Conservation (phyloP, 2,113 vertebrate genomes). For the Plestiodon gilberti region DNA sequence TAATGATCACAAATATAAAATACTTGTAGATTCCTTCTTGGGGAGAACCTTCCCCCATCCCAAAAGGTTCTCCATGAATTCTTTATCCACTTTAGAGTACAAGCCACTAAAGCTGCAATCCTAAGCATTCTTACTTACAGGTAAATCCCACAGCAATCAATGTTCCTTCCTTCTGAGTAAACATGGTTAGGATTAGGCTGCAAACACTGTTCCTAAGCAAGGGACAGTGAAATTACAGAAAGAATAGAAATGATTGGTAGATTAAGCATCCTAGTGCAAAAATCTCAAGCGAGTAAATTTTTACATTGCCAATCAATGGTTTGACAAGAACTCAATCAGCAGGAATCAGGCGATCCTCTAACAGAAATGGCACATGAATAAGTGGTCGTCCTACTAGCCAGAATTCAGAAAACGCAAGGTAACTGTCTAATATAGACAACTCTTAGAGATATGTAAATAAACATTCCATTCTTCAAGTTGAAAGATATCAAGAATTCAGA, state of each 20-base stretch:
- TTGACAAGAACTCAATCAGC: conserved; percentile 22
- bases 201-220: neutral
- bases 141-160: neutral
- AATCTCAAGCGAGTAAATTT: conserved; percentile 14
- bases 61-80: neutral
- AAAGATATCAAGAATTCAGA: conserved; percentile 31
- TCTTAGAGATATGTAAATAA: conserved; percentile 27
- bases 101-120: neutral
- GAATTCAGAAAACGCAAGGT: neutral
- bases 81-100: neutral
- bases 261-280: neutral
- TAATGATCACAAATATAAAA: neutral
- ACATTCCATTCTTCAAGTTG: conserved; percentile 8
- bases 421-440: neutral
- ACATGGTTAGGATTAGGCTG: neutral
- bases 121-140: neutral
- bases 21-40: neutral
- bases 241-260: neutral
- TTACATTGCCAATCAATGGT: neutral
- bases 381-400: neutral
- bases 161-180: neutral
- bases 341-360: conserved; percentile 1
- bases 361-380: conserved; percentile 11
- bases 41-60: neutral
- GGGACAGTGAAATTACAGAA: neutral